Evolutionary conservation across 2,888 invertebrate genomes (phyloP), one percentile per base, ranked within the genome.

Genomic region (Eupithecia exiguata): DNA sequence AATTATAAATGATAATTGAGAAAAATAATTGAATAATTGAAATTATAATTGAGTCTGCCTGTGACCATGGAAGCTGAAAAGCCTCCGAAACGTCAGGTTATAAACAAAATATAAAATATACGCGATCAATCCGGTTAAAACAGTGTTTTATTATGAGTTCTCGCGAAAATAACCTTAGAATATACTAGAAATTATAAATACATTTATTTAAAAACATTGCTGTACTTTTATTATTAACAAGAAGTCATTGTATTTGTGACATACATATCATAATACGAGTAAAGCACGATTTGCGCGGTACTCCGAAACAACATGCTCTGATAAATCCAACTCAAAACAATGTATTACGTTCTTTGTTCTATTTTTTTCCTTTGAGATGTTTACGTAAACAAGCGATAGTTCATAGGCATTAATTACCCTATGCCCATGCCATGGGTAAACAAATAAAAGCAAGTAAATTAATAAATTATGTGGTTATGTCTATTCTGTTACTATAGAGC

Each of bases 271-370:
- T 40, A 0, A 10, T n/a, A n/a, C 9, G 16, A 38, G 63, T n/a
- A 38, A 36, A 70, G 46, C 72, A 75, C 43, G 30, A 66, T 70
- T 75, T 71, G 63, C 65, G 49, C 71, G 49, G 68, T 69, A 16
- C 66, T 80, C 82, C 79, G 80, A 81, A 82, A 84, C 72, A 66
- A 74, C 80, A 84, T 79, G 87, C 85, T 84, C 88, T 84, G 78
- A 82, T 86, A 83, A 81, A 58, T 70, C 75, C 74, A 14, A 49
- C 25, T 53, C 63, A 72, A 63, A 68, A 65, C 30, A 63, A 53
- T 63, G 38, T 40, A 30, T 36, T 25, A 30, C 21, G 49, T 65
- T 70, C 10, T n/a, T 49, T 65, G 70, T 38, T 36, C 49, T 66
- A 43, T 66, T 43, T 66, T 21, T 66, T 25, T 66, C 25, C 38